These are phyloP conservation scores for Laticauda laticaudata DNA, from an alignment of 2,113 vertebrate genomes.

Conservation along the genomic window DNA sequence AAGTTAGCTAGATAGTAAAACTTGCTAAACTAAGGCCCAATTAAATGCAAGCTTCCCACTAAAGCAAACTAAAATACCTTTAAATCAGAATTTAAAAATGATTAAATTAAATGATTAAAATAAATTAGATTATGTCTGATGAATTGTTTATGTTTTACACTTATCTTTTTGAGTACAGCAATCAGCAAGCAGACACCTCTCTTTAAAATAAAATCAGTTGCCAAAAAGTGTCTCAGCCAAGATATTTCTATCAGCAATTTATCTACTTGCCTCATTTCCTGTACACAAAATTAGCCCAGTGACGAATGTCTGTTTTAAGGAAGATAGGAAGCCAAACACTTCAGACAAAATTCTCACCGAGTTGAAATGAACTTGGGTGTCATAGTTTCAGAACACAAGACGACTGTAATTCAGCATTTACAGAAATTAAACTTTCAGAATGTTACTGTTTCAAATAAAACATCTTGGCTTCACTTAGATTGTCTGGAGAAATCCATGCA, in stretches of 20 bases:
- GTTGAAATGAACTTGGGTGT: neutral
- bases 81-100: neutral
- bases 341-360: neutral
- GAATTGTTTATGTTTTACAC: neutral
- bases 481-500: slow-evolving; percentile 33
- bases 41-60: neutral
- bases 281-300: neutral
- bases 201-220: slow-evolving; percentile 9
- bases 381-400: neutral
- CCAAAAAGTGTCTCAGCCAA: neutral
- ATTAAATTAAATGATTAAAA: neutral
- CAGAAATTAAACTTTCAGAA: slow-evolving; percentile 13
- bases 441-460: slow-evolving; percentile 24
- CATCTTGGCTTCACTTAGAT: slow-evolving; percentile 22
- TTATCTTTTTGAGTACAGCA: neutral
- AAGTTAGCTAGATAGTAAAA: neutral
- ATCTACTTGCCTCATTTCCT: neutral
- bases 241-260: neutral
- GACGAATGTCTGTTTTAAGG: neutral
- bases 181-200: neutral
- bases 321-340: neutral
- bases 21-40: neutral
- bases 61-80: neutral
- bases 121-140: neutral
- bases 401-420: neutral